Evolutionary conservation across 2,113 vertebrate genomes (phyloP), one percentile per base, ranked within the genome.

Genomic region (Maccullochella peelii): DNA sequence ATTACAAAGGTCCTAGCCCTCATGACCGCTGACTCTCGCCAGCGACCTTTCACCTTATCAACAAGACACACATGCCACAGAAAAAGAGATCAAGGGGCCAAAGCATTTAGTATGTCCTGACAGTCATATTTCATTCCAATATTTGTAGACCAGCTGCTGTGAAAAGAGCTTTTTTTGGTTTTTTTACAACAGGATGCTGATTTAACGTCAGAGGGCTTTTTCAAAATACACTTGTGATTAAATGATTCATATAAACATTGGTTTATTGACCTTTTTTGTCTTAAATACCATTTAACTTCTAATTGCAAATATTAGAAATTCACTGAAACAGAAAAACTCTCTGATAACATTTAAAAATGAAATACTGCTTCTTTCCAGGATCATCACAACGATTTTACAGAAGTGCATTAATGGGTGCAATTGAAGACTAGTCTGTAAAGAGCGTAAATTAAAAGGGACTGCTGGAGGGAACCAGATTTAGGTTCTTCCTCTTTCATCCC

Each of bases 31-130:
- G 83, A 71, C 85, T 87, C 83, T 75, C 10, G 8, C 47, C 16
- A 2, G 47, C 3, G 49, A 93, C 84, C 93, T 93, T 69, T 94
- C 18, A 93, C 92, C 89, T 85, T 10, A 18, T 70, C 88, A 89
- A 92, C 81, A 76, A 92, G 87, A 79, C 83, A 80, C 89, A 88
- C 78, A 89, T 92, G 86, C 77, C 50, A 63, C 38, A 55, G 79
- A 38, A 50, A 33, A 36, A 63, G 67, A 74, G 87, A 66, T 86
- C 83, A 90, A 85, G 83, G 83, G 38, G 71, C 23, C 23, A 23
- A 38, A 70, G 87, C 49, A 2, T 73, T 89, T 40, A 81, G 84
- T 44, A 15, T 44, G 36, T 10, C 61, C 42, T 30, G 21, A 70
- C 58, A 58, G 82, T 58, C 54, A 58, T 87, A 88, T 83, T 87